These are phyloP conservation scores for Acrossocheilus fasciatus DNA, from an alignment of 2,797 vertebrate genomes.

Conservation along the genomic window DNA sequence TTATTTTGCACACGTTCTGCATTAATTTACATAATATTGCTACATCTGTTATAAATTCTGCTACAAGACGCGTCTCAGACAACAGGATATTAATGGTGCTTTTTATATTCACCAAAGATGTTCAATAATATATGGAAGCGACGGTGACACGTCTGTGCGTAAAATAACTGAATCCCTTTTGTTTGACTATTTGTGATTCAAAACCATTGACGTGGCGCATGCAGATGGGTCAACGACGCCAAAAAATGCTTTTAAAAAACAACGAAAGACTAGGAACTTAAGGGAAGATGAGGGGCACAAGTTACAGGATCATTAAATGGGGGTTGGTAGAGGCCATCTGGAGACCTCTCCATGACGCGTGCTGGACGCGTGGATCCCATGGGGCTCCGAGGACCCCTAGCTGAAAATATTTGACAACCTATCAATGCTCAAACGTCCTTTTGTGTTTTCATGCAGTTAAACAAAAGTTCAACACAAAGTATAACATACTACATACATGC, in stretches of 20 bases:
- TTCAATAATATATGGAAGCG: not conserved
- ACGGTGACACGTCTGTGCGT: constrained; percentile 24
- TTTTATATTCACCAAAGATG: not conserved
- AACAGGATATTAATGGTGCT: not conserved
- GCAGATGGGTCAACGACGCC: constrained; percentile 77
- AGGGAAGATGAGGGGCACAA: constrained; percentile 20
- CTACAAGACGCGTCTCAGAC: not conserved
- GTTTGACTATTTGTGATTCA: constrained; percentile 57
- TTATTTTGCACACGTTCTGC: not conserved
- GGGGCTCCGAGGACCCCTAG: constrained; percentile 65
- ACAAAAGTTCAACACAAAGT: not conserved
- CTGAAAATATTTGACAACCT: constrained; percentile 49
- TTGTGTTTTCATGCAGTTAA: not conserved
- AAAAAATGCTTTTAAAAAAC: constrained; percentile 63
- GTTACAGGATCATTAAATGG: constrained; percentile 24
- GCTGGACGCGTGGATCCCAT: constrained; percentile 81
- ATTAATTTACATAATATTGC: not conserved
- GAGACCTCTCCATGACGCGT: constrained; percentile 77
- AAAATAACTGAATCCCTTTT: constrained; percentile 54
- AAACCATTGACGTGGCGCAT: constrained; percentile 57
- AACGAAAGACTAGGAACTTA: constrained; percentile 57
- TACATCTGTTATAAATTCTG: not conserved
- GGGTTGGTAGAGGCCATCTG: constrained; percentile 77
- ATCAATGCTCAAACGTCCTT: not conserved
- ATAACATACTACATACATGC: not conserved